A percentile compares a stretch with the other conserved stretches of the same genome.
Evolutionary conservation across 2,113 vertebrate genomes (phyloP).

Genomic region (Phylloscopus whistleri): DNA sequence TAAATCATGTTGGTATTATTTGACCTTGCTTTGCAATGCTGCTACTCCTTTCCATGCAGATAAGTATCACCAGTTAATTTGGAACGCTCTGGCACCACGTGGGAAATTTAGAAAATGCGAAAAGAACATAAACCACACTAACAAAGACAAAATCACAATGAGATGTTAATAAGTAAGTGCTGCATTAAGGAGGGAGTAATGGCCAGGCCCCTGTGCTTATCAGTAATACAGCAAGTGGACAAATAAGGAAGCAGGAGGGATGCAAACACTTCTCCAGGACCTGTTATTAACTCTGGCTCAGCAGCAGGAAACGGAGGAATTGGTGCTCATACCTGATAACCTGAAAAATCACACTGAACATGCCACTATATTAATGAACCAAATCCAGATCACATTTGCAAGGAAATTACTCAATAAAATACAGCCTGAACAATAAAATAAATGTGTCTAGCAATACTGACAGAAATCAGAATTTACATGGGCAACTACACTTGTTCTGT

Average conservation of each 20-base stretch:
- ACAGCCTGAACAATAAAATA: not conserved
- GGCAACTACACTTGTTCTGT: not conserved
- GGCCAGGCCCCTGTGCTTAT: not conserved
- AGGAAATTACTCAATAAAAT: not conserved
- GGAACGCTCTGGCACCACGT: not conserved
- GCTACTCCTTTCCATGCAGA: accelerated
- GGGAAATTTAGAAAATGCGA: not conserved
- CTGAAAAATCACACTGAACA: not conserved
- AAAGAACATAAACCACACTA: not conserved
- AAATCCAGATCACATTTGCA: not conserved
- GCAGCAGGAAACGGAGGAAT: not conserved
- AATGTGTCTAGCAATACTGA: not conserved
- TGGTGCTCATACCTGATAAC: not conserved
- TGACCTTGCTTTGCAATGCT: not conserved
- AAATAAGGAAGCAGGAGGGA: not conserved
- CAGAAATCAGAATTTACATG: not conserved
- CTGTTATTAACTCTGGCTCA: not conserved
- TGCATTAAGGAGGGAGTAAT: not conserved
- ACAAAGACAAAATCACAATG: not conserved
- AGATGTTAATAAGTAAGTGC: not conserved
- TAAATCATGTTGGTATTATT: not conserved
- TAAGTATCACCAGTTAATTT: not conserved
- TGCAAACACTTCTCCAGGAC: not conserved
- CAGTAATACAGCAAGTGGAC: not conserved
- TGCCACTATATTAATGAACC: not conserved